phyloP scores from a whole-genome alignment of 2,888 invertebrate genomes.

The Magallana nippona region DNA sequence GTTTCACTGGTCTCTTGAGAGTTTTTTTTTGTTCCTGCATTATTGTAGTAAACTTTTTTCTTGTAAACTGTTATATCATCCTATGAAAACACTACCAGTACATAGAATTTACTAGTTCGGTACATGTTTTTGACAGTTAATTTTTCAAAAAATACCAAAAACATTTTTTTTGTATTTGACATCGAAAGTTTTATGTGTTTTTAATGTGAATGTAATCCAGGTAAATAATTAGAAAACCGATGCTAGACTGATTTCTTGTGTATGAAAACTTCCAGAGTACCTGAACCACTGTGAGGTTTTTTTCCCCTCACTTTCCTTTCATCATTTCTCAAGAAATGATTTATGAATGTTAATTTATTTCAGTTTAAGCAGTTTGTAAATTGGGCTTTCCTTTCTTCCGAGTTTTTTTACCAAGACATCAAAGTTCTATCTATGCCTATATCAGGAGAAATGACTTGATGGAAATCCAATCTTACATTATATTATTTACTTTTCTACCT shows the following conservation, averaged over 20 bases:
- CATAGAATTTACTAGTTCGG: too few relatives aligned
- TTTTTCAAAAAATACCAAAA: too few relatives aligned
- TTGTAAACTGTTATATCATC: too few relatives aligned
- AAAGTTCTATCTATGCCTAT: conserved; percentile 17
- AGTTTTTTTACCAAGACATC: conserved; percentile 23
- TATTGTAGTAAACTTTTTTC: too few relatives aligned
- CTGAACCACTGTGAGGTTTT: neutral
- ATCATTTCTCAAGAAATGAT: neutral
- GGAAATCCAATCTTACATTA: conserved; percentile 24
- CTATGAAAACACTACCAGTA: too few relatives aligned
- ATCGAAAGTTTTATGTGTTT: neutral
- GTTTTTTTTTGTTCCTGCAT: too few relatives aligned
- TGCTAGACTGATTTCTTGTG: conserved; percentile 8
- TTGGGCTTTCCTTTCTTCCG: neutral
- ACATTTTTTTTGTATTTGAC: too few relatives aligned
- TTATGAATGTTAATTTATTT: conserved; percentile 8
- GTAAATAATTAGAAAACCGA: neutral
- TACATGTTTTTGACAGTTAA: too few relatives aligned
- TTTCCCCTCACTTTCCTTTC: conserved; percentile 4
- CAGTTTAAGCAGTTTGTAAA: conserved; percentile 19
- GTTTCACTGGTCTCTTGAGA: too few relatives aligned
- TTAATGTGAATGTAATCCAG: neutral
- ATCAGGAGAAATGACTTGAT: neutral
- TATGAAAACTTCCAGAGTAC: neutral
- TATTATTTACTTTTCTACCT: neutral